Percentiles rank a stretch among this genome's conserved stretches.
Conservation (phyloP, 2,113 vertebrate genomes). For the Takifugu bimaculatus region DNA sequence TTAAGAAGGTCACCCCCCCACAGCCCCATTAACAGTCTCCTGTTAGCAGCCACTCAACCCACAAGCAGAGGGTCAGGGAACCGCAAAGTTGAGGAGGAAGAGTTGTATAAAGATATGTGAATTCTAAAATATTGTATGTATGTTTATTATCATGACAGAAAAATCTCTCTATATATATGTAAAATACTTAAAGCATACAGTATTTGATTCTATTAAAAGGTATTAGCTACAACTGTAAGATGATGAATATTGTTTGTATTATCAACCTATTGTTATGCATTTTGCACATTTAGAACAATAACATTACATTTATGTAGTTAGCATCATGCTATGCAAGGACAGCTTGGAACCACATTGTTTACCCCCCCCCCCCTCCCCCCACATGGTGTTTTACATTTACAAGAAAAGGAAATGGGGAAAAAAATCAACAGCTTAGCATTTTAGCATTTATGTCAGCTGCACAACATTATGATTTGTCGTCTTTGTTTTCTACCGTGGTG, state of each 20-base stretch:
- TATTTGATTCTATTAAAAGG: slow-evolving; percentile 69
- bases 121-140: slow-evolving; percentile 73
- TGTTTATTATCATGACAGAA: slow-evolving; percentile 73
- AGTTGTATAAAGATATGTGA: slow-evolving; percentile 71
- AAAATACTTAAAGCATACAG: slow-evolving; percentile 73
- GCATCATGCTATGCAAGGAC: slow-evolving; percentile 98
- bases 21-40: slow-evolving; percentile 9
- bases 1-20: slow-evolving; percentile 6
- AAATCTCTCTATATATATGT: slow-evolving; percentile 68
- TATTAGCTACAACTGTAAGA: slow-evolving; percentile 59
- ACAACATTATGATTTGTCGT: slow-evolving; percentile 72
- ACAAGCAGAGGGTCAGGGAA: slow-evolving; percentile 56
- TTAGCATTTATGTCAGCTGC: slow-evolving; percentile 83
- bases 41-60: slow-evolving; percentile 53
- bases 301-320: slow-evolving; percentile 87
- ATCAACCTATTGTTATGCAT: slow-evolving; percentile 88
- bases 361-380: slow-evolving; percentile 11
- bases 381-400: slow-evolving; percentile 60
- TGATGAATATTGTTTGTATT: slow-evolving; percentile 79
- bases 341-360: slow-evolving; percentile 83
- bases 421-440: slow-evolving; percentile 72
- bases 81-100: slow-evolving; percentile 59
- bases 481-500: slow-evolving; percentile 63
- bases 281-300: slow-evolving; percentile 92
- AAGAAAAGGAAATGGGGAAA: slow-evolving; percentile 11